phyloP scores from a whole-genome alignment of 2,888 invertebrate genomes.

The Thymelicus sylvestris region DNA sequence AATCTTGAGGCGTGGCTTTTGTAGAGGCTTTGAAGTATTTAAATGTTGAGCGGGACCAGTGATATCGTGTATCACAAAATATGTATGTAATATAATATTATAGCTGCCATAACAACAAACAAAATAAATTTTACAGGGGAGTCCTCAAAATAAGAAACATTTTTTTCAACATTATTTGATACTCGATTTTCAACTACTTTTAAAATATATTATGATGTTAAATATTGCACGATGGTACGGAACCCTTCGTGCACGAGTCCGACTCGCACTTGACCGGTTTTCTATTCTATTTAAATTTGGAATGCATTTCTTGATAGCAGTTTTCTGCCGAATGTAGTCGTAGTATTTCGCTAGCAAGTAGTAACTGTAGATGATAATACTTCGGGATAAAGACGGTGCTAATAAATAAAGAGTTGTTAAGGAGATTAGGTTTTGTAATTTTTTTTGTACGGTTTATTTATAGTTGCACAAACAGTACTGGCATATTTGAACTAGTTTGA shows the following conservation, averaged over 20 bases:
- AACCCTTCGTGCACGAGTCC: no score
- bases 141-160: no score
- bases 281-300: background rate
- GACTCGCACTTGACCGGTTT: no score
- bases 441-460: background rate
- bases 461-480: background rate
- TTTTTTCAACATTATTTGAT: no score
- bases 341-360: conserved; percentile 9
- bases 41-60: conserved; percentile 4
- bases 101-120: no score
- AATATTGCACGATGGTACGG: no score
- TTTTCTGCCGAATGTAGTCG: conserved; percentile 1
- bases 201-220: no score
- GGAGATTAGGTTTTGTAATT: background rate
- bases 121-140: no score
- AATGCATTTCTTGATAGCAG: background rate
- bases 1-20: background rate
- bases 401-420: background rate
- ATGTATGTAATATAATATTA: no score
- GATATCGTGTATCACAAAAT: background rate
- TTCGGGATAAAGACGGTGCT: conserved; percentile 8
- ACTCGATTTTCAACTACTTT: no score
- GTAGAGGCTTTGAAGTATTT: background rate
- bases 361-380: conserved; percentile 3
- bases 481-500: no score